phyloP scores from a whole-genome alignment of 2,797 vertebrate genomes.

The Scleropages formosus region DNA sequence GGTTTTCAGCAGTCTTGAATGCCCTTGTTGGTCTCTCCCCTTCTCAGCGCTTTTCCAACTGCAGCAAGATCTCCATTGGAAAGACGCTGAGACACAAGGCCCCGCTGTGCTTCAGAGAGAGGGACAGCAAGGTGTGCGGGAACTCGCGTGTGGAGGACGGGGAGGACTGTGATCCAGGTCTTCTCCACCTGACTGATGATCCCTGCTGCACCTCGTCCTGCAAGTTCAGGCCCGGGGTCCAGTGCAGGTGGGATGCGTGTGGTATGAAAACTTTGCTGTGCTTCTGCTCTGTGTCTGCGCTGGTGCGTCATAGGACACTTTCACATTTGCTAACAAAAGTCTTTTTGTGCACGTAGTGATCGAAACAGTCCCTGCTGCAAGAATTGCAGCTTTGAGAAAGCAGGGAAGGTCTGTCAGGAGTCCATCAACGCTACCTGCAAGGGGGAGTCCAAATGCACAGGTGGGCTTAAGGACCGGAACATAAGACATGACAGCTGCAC shows the following conservation, averaged over 20 bases:
- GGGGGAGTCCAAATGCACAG: constrained; percentile 86
- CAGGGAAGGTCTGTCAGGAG: constrained; percentile 86
- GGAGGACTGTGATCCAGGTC: constrained; percentile 91
- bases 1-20: neutral
- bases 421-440: constrained; percentile 93
- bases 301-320: neutral
- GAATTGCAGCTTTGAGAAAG: constrained; percentile 78
- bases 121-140: constrained; percentile 92
- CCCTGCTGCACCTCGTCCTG: constrained; percentile 82
- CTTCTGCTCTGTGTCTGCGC: neutral
- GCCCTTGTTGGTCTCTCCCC: neutral
- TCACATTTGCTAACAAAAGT: neutral
- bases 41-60: constrained; percentile 87
- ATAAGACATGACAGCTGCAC: no score
- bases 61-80: constrained; percentile 89
- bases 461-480: constrained; percentile 57
- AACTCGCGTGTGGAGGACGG: constrained; percentile 95
- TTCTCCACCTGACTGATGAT: constrained; percentile 81
- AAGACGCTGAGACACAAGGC: constrained; percentile 85
- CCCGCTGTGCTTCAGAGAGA: constrained; percentile 84
- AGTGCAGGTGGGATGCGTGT: constrained; percentile 94
- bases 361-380: constrained; percentile 93
- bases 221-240: constrained; percentile 68
- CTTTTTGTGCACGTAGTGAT: constrained; percentile 69
- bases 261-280: neutral